Percentiles rank a stretch among this genome's conserved stretches.
phyloP scores from a whole-genome alignment of 2,797 vertebrate species.

The Xenentodon cancila region DNA sequence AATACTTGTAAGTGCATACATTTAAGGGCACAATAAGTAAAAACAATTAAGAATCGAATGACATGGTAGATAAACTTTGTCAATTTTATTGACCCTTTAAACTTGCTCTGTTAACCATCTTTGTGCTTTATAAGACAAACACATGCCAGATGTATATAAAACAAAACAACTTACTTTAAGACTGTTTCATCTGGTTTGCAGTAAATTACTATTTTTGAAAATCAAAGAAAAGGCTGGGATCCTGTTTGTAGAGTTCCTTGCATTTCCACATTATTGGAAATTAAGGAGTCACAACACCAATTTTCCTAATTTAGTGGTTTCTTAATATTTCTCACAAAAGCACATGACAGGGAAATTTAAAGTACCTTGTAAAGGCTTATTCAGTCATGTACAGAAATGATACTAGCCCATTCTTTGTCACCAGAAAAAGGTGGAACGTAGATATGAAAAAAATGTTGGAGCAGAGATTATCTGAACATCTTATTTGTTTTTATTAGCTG shows the following conservation, averaged over 20 bases:
- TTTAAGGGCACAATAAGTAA: too few relatives aligned
- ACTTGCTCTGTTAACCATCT: background rate
- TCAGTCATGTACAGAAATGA: background rate
- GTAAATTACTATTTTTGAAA: slow-evolving; percentile 3
- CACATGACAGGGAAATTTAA: too few relatives aligned
- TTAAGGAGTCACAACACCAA: too few relatives aligned
- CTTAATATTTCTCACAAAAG: too few relatives aligned
- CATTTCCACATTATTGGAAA: background rate
- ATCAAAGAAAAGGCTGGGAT: slow-evolving; percentile 18
- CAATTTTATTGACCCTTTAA: background rate
- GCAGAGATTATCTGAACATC: slow-evolving; percentile 2
- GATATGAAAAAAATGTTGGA: background rate
- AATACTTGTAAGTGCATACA: too few relatives aligned
- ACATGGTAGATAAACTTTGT: background rate
- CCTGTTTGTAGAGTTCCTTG: slow-evolving; percentile 9
- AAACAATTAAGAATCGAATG: too few relatives aligned
- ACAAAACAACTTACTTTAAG: background rate
- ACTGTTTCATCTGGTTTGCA: background rate
- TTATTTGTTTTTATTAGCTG: background rate
- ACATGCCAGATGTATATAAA: background rate
- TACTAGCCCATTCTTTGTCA: background rate
- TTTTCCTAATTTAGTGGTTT: too few relatives aligned
- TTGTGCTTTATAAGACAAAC: too few relatives aligned
- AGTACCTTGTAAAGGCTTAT: background rate
- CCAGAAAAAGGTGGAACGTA: slow-evolving; percentile 7